A percentile compares a stretch with the other conserved stretches of the same genome.
Conservation (phyloP, 2,113 vertebrate genomes). For the Speoplatyrhinus poulsoni region DNA sequence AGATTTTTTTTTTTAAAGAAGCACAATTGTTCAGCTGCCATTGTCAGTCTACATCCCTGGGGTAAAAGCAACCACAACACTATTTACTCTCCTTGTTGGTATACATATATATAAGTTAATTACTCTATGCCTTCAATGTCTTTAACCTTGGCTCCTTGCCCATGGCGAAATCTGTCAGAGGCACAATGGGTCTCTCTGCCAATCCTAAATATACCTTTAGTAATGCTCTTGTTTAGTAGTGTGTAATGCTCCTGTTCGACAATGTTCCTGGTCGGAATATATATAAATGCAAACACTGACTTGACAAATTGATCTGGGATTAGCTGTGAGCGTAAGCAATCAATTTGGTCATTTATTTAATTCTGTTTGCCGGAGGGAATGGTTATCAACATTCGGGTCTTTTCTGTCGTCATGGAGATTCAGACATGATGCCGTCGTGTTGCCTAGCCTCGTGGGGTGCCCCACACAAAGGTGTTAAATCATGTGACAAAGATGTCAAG, state of each 20-base stretch:
- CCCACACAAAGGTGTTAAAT: slow-evolving; percentile 12
- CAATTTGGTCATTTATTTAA: slow-evolving; percentile 21
- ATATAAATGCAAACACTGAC: not conserved
- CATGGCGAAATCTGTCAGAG: slow-evolving; percentile 13
- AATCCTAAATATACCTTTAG: too few relatives aligned
- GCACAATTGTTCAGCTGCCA: not conserved
- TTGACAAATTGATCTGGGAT: slow-evolving; percentile 8
- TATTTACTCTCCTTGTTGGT: not conserved
- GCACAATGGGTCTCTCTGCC: not conserved
- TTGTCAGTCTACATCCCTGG: not conserved
- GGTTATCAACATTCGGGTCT: slow-evolving; percentile 45
- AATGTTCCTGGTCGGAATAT: too few relatives aligned
- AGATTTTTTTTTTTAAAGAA: not conserved
- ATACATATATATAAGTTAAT: slow-evolving; percentile 12
- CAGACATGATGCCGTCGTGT: slow-evolving; percentile 40
- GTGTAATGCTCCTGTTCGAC: too few relatives aligned
- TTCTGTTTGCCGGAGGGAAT: slow-evolving; percentile 17
- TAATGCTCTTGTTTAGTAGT: too few relatives aligned
- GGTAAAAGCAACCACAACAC: slow-evolving; percentile 5
- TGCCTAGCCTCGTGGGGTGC: slow-evolving; percentile 26
- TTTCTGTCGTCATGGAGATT: slow-evolving; percentile 38
- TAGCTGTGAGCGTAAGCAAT: not conserved
- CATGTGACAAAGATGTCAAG: not conserved
- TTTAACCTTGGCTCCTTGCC: not conserved
- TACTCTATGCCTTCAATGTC: not conserved